phyloP scores from a whole-genome alignment of 1,140 invertebrate genomes.

The Scaptomyza hsui region DNA sequence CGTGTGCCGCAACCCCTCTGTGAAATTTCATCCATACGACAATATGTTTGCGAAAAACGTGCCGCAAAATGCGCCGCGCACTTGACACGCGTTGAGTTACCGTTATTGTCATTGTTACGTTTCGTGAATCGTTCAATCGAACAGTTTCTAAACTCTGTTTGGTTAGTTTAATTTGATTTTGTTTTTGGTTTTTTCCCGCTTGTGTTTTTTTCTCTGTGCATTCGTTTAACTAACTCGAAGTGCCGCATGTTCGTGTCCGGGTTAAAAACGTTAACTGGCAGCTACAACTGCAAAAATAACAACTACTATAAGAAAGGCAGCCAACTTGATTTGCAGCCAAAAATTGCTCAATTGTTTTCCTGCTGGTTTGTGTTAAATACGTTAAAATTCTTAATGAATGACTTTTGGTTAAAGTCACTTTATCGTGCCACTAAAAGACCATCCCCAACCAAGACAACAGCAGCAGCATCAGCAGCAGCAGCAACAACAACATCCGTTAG shows the following conservation, averaged over 20 bases:
- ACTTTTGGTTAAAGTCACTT: constrained; percentile 71
- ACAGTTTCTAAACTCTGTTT: constrained; percentile 20
- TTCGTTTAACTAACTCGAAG: constrained; percentile 33
- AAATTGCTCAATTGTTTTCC: constrained; percentile 57
- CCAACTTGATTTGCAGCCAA: constrained; percentile 40
- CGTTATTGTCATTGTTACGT: constrained; percentile 16
- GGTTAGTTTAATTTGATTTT: constrained; percentile 19
- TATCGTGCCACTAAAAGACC: constrained; percentile 61
- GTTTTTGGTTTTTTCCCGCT: constrained; percentile 14
- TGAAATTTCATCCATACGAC: constrained; percentile 31
- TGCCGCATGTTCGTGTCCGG: constrained; percentile 69
- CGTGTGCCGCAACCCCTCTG: constrained; percentile 35
- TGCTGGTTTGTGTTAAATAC: constrained; percentile 59
- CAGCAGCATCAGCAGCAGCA: constrained; percentile 30
- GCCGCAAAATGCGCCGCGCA: constrained; percentile 63
- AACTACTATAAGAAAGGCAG: constrained; percentile 15
- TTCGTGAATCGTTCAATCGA: constrained; percentile 6
- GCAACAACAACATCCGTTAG: constrained; percentile 22
- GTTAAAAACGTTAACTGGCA: constrained; percentile 55
- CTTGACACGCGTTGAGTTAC: constrained; percentile 69
- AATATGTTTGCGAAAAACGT: constrained; percentile 47
- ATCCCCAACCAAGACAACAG: constrained; percentile 45
- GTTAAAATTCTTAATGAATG: constrained; percentile 81
- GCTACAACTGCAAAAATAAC: constrained; percentile 56
- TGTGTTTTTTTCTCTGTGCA: constrained; percentile 9